A percentile compares a stretch with the other conserved stretches of the same genome.
Conservation (phyloP, 2,888 invertebrate species). For the Drosophila prolongata region DNA sequence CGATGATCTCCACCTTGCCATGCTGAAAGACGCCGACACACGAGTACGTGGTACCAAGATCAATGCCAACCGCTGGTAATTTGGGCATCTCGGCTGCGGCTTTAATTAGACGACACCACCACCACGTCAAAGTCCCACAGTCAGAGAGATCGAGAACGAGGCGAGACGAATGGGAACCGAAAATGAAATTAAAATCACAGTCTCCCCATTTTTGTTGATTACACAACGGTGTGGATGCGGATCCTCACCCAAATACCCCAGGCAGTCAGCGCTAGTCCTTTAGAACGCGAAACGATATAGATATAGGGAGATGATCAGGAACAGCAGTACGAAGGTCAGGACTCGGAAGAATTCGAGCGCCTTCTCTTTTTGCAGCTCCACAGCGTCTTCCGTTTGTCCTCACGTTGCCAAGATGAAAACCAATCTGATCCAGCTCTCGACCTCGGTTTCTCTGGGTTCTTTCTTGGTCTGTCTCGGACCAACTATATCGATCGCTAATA, state of each 20-base stretch:
- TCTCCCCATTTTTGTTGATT: constrained; percentile 44
- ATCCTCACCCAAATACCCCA: constrained; percentile 50
- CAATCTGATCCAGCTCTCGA: not conserved
- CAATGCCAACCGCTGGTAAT: constrained; percentile 85
- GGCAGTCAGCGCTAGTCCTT: constrained; percentile 23
- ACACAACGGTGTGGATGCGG: constrained; percentile 45
- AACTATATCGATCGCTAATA: not conserved
- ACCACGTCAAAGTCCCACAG: constrained; percentile 57
- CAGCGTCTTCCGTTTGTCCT: constrained; percentile 78
- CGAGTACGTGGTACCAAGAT: constrained; percentile 97
- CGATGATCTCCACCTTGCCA: constrained; percentile 93
- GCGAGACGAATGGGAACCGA: constrained; percentile 32
- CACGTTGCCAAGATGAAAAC: constrained; percentile 56
- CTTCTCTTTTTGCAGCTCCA: constrained; percentile 84
- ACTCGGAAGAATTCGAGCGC: constrained; percentile 83
- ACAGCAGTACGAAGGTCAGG: constrained; percentile 83
- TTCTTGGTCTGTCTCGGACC: not conserved
- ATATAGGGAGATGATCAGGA: constrained; percentile 83
- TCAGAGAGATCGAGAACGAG: constrained; percentile 23
- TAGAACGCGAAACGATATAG: constrained; percentile 83
- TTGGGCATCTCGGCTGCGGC: constrained; percentile 83
- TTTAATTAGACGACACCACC: constrained; percentile 70
- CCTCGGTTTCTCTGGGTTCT: not conserved
- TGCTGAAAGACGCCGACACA: constrained; percentile 97
- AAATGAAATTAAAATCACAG: constrained; percentile 58